Evolutionary conservation across 2,797 vertebrate genomes (phyloP), one percentile per base, ranked within the genome.

Genomic region (Distichodus sexfasciatus): DNA sequence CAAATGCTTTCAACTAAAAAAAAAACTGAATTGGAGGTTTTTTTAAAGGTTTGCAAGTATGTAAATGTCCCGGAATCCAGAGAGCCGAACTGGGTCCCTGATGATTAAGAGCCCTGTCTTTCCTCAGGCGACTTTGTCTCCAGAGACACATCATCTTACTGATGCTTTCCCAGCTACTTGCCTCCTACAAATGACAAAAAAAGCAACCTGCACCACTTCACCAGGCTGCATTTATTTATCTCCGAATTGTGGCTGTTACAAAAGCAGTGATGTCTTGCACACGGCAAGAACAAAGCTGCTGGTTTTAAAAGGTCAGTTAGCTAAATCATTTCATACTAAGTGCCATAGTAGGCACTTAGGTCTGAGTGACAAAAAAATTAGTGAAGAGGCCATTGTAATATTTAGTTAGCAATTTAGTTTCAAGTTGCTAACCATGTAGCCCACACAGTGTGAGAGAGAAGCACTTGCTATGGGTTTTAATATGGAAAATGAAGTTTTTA

Each of bases 41-140:
- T 85, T 85, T 67, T 81, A 51, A 51, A 74, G 66, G 85, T 89
- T 84, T 86, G 76, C 79, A 72, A 82, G 71, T 85, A 86, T 90
- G 87, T 81, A 87, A 89, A 89, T 87, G 74, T 73, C 60, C 64
- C 71, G 78, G 69, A 72, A 33, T 66, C 62, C 29, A 38, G 46
- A 53, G 29, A 57, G 82, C 75, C 80, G 75, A 90, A 87, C 81
- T 88, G 82, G 84, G 85, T 91, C 87, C 86, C 84, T 36, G 70
- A 87, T 89, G 87, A 90, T 87, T 82, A 87, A 90, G 87, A 84
- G 79, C 77, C 51, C 53, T 76, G 74, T 88, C 77, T 82, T 82
- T 84, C 78, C 75, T 71, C 74, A 83, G 79, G 84, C 81, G 69
- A 70, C 72, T 65, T 55, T 6, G 76, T 85, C 87, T 82, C 88